Evolutionary conservation across 2,797 vertebrate species (phyloP).

Genomic region (Mus minutoides): DNA sequence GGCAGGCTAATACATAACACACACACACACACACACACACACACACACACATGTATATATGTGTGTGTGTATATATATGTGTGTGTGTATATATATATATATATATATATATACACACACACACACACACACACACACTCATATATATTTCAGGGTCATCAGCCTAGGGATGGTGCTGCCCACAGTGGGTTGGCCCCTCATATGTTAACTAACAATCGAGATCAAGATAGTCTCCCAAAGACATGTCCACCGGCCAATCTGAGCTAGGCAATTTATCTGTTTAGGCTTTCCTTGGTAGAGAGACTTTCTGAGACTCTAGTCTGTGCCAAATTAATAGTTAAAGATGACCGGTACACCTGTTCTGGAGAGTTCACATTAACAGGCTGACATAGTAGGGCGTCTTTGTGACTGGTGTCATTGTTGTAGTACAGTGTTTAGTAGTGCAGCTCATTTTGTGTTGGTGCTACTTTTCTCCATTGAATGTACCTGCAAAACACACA

Average conservation of each 20-base stretch:
- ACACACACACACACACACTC: neutral
- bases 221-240: neutral
- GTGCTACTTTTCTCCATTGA: no score
- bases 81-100: no score
- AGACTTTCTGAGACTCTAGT: neutral
- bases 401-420: no score
- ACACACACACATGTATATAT: neutral
- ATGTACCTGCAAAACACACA: neutral
- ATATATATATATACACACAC: neutral
- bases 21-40: neutral
- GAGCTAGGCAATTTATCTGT: neutral
- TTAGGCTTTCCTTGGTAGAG: neutral
- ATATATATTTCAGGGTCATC: no score
- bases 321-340: neutral
- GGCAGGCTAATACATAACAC: neutral
- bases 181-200: neutral
- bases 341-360: neutral
- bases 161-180: neutral
- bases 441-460: fast-evolving
- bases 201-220: neutral
- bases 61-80: no score
- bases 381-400: no score
- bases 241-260: neutral
- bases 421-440: neutral
- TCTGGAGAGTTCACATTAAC: neutral